Conservation (phyloP, 1,140 invertebrate species). For the Bursaphelenchus mucronatus region DNA sequence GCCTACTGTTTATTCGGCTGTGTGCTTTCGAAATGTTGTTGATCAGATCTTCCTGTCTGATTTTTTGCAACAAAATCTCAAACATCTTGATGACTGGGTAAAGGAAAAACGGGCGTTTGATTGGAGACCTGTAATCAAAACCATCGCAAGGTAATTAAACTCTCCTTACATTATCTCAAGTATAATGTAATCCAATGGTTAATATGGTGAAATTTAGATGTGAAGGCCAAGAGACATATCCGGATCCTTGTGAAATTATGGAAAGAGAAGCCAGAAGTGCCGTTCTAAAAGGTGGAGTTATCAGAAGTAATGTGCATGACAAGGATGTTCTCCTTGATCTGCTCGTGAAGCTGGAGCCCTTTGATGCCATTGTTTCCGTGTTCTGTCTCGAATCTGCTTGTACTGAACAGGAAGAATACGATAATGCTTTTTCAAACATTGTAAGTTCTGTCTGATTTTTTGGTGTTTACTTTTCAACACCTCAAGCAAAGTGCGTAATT, state of each 20-base stretch:
- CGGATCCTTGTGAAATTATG: slow-evolving; percentile 12
- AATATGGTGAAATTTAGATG: slow-evolving; percentile 22
- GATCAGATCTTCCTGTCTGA: slow-evolving; percentile 44
- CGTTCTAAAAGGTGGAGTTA: slow-evolving; percentile 44
- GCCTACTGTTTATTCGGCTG: slow-evolving; percentile 51
- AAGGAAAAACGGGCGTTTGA: slow-evolving; percentile 11
- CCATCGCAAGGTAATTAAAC: slow-evolving; percentile 28
- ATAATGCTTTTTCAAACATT: slow-evolving; percentile 46
- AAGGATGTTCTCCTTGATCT: slow-evolving; percentile 31
- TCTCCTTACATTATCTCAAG: slow-evolving; percentile 17
- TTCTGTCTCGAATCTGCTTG: slow-evolving; percentile 54
- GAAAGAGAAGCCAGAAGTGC: slow-evolving; percentile 25
- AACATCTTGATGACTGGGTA: slow-evolving; percentile 38
- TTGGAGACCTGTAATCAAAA: slow-evolving; percentile 20
- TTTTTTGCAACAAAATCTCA: slow-evolving; percentile 40
- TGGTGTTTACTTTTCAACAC: neutral
- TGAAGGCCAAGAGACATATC: slow-evolving; percentile 19
- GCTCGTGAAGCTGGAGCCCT: slow-evolving; percentile 17
- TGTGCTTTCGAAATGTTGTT: slow-evolving; percentile 49
- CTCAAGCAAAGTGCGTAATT: neutral
- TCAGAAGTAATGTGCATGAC: slow-evolving; percentile 45
- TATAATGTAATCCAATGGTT: neutral
- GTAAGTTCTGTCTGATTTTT: slow-evolving; percentile 20
- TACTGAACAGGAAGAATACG: slow-evolving; percentile 41
- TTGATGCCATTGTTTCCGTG: slow-evolving; percentile 44